A percentile compares a stretch with the other conserved stretches of the same genome.
These are phyloP conservation scores for Physella acuta DNA, from an alignment of 1,140 invertebrate species.

Conservation along the genomic window DNA sequence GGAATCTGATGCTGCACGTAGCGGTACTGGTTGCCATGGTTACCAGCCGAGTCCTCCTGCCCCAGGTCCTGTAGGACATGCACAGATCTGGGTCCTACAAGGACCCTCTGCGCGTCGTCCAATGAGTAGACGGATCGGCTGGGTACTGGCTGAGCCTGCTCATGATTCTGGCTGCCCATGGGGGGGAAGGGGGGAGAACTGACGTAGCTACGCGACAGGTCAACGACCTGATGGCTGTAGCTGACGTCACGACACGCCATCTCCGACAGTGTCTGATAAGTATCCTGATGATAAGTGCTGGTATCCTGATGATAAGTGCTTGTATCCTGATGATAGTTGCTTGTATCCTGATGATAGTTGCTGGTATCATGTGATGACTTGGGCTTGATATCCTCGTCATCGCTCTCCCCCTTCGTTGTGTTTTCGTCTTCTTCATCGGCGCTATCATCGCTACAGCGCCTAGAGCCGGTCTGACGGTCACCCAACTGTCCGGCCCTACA, in stretches of 20 bases:
- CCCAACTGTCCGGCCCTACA: not conserved
- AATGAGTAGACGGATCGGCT: no score
- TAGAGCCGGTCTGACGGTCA: not conserved
- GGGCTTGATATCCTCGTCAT: not conserved
- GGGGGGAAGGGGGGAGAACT: no score
- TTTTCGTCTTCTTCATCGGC: not conserved
- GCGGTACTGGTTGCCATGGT: not conserved
- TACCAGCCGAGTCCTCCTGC: not conserved
- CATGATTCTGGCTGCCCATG: no score
- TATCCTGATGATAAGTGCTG: not conserved
- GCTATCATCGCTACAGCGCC: not conserved
- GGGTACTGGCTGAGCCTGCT: no score
- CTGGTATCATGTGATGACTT: not conserved
- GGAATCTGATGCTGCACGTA: not conserved
- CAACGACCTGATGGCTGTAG: not conserved
- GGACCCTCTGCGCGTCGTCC: no score
- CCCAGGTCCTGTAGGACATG: not conserved
- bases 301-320: no score
- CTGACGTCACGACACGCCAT: not conserved
- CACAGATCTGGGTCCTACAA: no score
- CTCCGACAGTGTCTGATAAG: not conserved
- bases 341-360: not conserved
- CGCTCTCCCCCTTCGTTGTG: not conserved
- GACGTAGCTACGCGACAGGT: not conserved
- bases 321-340: not conserved